Evolutionary conservation across 1,140 invertebrate species (phyloP).

Genomic region (Apis mellifera): Amel_HAv3.1 CM009932.2:7877001-7877500

Average conservation of each 20-base stretch:
- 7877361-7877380: conserved; percentile 32
- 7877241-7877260: conserved; percentile 60
- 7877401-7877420: neutral
- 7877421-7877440: no score
- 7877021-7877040: no score
- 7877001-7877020: no score
- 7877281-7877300: conserved; percentile 76
- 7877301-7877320: conserved; percentile 79
- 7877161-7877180: neutral
- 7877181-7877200: no score
- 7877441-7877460: neutral
- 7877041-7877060: no score
- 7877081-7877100: no score
- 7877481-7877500: neutral
- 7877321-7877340: conserved; percentile 77
- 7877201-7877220: conserved; percentile 10
- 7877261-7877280: conserved; percentile 70
- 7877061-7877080: no score
- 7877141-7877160: neutral
- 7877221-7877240: conserved; percentile 23
- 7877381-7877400: neutral
- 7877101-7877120: no score
- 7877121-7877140: no score
- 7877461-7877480: neutral
- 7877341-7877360: conserved; percentile 73